These are phyloP conservation scores for Micrasema longulum DNA, from an alignment of 1,140 invertebrate genomes.

Conservation along the genomic window DNA sequence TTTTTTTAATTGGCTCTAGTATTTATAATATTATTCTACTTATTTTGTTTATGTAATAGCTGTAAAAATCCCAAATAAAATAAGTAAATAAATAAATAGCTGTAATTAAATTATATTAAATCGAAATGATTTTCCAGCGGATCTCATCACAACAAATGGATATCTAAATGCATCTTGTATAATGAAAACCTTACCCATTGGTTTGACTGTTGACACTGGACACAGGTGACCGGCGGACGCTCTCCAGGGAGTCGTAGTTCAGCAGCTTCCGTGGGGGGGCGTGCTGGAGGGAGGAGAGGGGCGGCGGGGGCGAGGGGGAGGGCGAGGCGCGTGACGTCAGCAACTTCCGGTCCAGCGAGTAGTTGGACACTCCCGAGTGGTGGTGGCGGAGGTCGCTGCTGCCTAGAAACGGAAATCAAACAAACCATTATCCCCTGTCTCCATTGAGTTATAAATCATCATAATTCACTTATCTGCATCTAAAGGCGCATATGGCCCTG, in stretches of 20 bases:
- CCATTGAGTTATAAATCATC: too few relatives aligned
- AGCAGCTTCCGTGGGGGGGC: slow-evolving; percentile 60
- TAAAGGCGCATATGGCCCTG: too few relatives aligned
- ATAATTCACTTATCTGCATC: too few relatives aligned
- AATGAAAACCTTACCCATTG: slow-evolving; percentile 47
- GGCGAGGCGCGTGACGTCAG: slow-evolving; percentile 67
- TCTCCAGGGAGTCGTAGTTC: slow-evolving; percentile 66
- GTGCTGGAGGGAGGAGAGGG: slow-evolving; percentile 68
- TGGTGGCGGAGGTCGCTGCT: slow-evolving; percentile 70
- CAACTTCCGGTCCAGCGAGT: slow-evolving; percentile 66
- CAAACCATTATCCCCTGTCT: too few relatives aligned
- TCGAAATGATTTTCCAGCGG: too few relatives aligned
- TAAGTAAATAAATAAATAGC: too few relatives aligned
- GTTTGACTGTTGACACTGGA: slow-evolving; percentile 58
- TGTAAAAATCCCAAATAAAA: too few relatives aligned
- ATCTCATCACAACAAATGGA: too few relatives aligned
- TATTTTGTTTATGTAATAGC: too few relatives aligned
- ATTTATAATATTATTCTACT: too few relatives aligned
- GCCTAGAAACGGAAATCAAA: slow-evolving; percentile 64
- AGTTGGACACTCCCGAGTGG: slow-evolving; percentile 59
- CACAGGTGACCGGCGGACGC: slow-evolving; percentile 61
- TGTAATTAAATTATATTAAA: too few relatives aligned
- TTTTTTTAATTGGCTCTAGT: too few relatives aligned
- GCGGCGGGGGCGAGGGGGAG: slow-evolving; percentile 62
- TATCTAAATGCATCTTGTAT: neutral